A percentile compares a stretch with the other conserved stretches of the same genome.
Conservation (phyloP, 1,140 invertebrate genomes). For the Phymorhynchus buccinoides region DNA sequence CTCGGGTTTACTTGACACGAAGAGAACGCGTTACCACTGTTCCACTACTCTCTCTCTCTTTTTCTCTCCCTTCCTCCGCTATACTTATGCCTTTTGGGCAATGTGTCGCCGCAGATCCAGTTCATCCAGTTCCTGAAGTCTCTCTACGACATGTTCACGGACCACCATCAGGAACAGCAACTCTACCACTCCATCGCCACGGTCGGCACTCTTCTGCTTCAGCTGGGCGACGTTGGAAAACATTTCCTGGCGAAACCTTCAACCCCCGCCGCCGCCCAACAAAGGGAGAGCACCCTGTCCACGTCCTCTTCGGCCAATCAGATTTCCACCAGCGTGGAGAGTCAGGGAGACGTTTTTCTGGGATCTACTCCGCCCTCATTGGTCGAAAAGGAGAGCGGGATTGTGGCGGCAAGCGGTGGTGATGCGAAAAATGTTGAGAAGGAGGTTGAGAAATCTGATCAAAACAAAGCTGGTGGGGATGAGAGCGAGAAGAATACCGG, state of each 20-base stretch:
- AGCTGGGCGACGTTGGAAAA: slow-evolving; percentile 89
- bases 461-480: background rate
- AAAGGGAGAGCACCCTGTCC: slow-evolving; percentile 9
- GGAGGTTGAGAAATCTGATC: background rate
- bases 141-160: slow-evolving; percentile 87
- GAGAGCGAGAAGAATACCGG: background rate
- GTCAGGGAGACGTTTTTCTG: slow-evolving; percentile 32
- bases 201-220: slow-evolving; percentile 85
- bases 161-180: slow-evolving; percentile 81
- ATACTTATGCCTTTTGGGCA: background rate
- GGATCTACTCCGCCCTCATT: background rate
- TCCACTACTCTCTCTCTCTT: too few relatives aligned
- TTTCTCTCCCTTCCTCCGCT: too few relatives aligned
- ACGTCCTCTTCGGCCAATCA: background rate
- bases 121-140: slow-evolving; percentile 92
- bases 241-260: slow-evolving; percentile 70
- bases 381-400: background rate
- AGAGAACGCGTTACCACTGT: too few relatives aligned
- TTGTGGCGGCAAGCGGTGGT: background rate
- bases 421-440: background rate
- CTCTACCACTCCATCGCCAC: slow-evolving; percentile 82
- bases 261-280: slow-evolving; percentile 36
- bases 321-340: slow-evolving; percentile 36
- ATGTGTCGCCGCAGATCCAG: slow-evolving; percentile 78
- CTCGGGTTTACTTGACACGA: too few relatives aligned